Base-by-base conservation (phyloP, 2,888 invertebrate genomes). In the Dascillus cervinus region DNA sequence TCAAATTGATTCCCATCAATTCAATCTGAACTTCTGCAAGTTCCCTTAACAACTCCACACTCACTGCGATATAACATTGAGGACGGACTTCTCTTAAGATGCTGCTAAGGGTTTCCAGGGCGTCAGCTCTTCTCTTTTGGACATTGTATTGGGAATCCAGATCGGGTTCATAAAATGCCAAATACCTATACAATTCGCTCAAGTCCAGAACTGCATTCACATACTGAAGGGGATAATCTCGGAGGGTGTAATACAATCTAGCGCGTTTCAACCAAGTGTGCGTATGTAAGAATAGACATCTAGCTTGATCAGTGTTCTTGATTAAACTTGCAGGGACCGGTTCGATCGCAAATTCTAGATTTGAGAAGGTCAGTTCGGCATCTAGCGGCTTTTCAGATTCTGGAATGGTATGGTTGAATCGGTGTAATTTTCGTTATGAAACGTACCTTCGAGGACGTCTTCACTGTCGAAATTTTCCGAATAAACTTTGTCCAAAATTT, bases 101-200 rank as follows among this genome's bases (percentile, higher is more conserved):
- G 0, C 69, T 65, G 48, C 72, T 72, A 1, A 77, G 55, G 0
- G 70, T 68, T 51, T 77, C 77, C 11, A 77, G 52, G 11, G 75
- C 70, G 28, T 76, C 75, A 2, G 72, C 72, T 11, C 77, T 61
- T 24, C 73, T 64, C 52, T 72, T 74, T 45, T 76, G 76, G 11
- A 76, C 68, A 37, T 62, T 69, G 49, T 77, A 77, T 64, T 66
- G 64, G 11, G 56, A 49, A 38, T 82, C 82, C 22, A 79, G 66
- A 51, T 79, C 77, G 20, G 70, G 65, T 57, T 86, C 85, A 61
- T 82, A 86, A 56, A 80, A 81, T 0, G 80, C 75, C 29, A 86
- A 63, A 49, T 74, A 71, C 45, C 77, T 74, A 52, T 77, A 82
- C 8, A 81, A 56, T 47, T 77, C 77, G 22, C 79, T 80, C 23